Evolutionary conservation across 2,113 vertebrate genomes (phyloP).

Genomic region (Neoarius graeffei): DNA sequence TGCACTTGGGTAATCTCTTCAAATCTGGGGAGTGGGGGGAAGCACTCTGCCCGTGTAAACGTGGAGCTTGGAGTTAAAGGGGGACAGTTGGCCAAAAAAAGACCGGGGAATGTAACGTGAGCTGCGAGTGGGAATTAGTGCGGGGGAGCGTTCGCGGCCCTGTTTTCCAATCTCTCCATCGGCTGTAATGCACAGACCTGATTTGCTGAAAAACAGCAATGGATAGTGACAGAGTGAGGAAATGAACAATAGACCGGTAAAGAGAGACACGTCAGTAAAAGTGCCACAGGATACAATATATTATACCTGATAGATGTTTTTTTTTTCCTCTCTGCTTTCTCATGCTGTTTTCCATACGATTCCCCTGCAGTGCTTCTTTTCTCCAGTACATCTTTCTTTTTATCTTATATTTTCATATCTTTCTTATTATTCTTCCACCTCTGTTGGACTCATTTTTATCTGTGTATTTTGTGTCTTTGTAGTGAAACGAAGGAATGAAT

Average conservation of each 20-base stretch:
- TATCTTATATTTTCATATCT: conserved; percentile 18
- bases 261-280: conserved; percentile 69
- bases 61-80: conserved; percentile 44
- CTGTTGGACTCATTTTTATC: conserved; percentile 11
- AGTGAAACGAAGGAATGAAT: conserved; percentile 33
- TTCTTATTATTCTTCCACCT: background rate
- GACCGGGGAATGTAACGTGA: conserved; percentile 67
- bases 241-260: conserved; percentile 65
- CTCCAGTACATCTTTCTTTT: background rate
- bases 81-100: conserved; percentile 70
- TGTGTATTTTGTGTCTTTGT: conserved; percentile 20
- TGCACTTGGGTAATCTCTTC: conserved; percentile 62
- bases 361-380: background rate
- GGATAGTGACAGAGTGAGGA: conserved; percentile 52
- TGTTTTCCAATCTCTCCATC: conserved; percentile 71
- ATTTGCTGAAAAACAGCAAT: conserved; percentile 56
- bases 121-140: conserved; percentile 64
- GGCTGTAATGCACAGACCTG: conserved; percentile 62
- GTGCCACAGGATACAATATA: conserved; percentile 69
- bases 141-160: conserved; percentile 61
- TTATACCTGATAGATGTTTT: conserved; percentile 15
- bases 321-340: conserved; percentile 29
- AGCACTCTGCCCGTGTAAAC: conserved; percentile 70
- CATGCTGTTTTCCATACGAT: conserved; percentile 1
- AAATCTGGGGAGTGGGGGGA: conserved; percentile 49